Percentiles rank a stretch among this genome's conserved stretches.
Evolutionary conservation across 2,888 invertebrate species (phyloP).

Genomic region (Dasypolia templi): DNA sequence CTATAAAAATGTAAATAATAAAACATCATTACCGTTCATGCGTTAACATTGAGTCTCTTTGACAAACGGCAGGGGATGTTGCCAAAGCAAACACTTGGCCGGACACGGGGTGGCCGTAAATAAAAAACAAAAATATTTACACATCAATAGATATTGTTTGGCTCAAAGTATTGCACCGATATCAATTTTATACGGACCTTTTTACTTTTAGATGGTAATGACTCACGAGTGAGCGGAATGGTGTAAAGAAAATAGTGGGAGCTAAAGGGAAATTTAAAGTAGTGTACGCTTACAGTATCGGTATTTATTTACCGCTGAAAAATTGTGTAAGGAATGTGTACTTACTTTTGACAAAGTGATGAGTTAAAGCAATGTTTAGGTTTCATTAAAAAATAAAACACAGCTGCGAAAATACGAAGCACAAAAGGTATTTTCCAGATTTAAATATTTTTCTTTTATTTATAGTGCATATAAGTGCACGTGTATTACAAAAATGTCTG

Average conservation of each 20-base stretch:
- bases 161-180: slow-evolving; percentile 68
- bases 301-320: slow-evolving; percentile 2
- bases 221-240: slow-evolving; percentile 40
- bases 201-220: slow-evolving; percentile 68
- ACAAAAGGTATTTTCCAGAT: background rate
- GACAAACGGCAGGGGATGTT: slow-evolving; percentile 65
- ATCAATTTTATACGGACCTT: slow-evolving; percentile 61
- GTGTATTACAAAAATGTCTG: background rate
- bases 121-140: slow-evolving; percentile 76
- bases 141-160: slow-evolving; percentile 72
- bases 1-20: slow-evolving; percentile 70
- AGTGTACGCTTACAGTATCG: slow-evolving; percentile 19
- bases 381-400: background rate
- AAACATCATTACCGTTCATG: slow-evolving; percentile 67
- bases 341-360: slow-evolving; percentile 5
- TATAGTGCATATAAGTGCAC: background rate
- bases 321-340: background rate
- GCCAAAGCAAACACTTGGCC: slow-evolving; percentile 64
- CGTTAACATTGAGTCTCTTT: slow-evolving; percentile 69
- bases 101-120: slow-evolving; percentile 69
- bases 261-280: slow-evolving; percentile 31
- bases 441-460: background rate
- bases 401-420: background rate
- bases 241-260: slow-evolving; percentile 45
- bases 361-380: background rate